phyloP scores from a whole-genome alignment of 1,140 invertebrate genomes.

The Neodiprion fabricii region DNA sequence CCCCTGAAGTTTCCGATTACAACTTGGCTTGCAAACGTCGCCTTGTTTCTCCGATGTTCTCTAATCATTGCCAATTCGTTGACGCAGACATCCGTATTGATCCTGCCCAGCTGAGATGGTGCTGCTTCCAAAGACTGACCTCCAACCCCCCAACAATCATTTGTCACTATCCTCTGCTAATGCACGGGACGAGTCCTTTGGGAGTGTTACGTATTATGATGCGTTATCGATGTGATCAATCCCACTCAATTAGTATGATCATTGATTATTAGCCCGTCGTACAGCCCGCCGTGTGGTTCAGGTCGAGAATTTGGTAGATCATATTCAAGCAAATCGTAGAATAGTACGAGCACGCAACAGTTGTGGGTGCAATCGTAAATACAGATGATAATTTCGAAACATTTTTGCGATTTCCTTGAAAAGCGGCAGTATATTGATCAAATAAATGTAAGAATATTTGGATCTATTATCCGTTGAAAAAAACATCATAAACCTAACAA shows the following conservation, averaged over 20 bases:
- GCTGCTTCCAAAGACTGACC: background rate
- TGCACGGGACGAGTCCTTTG: background rate
- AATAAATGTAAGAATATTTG: no score
- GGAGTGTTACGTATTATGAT: conserved; percentile 33
- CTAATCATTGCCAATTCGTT: background rate
- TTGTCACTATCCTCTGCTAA: conserved; percentile 1
- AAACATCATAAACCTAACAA: background rate
- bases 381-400: no score
- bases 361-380: background rate
- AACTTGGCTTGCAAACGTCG: no score
- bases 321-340: no score
- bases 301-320: background rate
- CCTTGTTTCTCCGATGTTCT: no score
- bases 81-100: background rate
- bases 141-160: background rate
- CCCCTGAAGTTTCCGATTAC: no score
- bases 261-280: conserved; percentile 56
- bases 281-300: background rate
- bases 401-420: no score
- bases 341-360: background rate
- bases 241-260: conserved; percentile 61
- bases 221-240: conserved; percentile 60
- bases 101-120: background rate
- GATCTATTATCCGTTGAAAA: background rate
- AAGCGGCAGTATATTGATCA: no score